Percentiles rank a stretch among this genome's conserved stretches.
Conservation (phyloP, 2,888 invertebrate species). For the Sminthurinus aureus region DNA sequence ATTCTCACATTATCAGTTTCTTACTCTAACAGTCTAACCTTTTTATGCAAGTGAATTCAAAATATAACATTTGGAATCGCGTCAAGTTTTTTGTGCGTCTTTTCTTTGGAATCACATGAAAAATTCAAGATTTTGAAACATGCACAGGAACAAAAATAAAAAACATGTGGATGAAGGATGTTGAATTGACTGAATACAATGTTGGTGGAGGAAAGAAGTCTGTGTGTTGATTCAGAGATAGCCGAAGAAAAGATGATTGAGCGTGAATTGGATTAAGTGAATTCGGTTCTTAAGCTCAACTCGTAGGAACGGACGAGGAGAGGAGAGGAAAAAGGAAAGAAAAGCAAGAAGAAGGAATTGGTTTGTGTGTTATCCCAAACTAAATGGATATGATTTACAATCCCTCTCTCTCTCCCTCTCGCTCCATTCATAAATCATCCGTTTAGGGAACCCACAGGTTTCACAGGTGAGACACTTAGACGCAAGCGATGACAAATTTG, state of each 20-base stretch:
- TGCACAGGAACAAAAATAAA: too few species aligned
- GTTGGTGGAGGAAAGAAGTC: too few species aligned
- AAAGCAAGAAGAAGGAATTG: not conserved
- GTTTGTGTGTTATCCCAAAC: conserved; percentile 20
- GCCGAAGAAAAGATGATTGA: conserved; percentile 5
- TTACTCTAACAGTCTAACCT: too few species aligned
- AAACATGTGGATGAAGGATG: too few species aligned
- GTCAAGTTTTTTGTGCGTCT: too few species aligned
- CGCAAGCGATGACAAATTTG: conserved; percentile 61
- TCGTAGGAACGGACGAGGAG: not conserved
- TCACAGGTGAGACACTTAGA: conserved; percentile 55
- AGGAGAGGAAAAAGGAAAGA: not conserved
- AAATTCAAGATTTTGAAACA: too few species aligned
- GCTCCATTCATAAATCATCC: conserved; percentile 57
- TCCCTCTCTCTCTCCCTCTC: conserved; percentile 33
- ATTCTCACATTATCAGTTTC: too few species aligned
- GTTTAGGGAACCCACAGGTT: conserved; percentile 50
- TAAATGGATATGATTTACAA: conserved; percentile 55
- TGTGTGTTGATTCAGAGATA: not conserved
- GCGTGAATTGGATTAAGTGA: conserved; percentile 23
- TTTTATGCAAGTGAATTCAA: too few species aligned
- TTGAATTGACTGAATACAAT: too few species aligned
- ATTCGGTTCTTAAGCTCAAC: not conserved
- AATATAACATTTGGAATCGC: too few species aligned
- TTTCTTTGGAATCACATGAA: too few species aligned